Percentiles rank a stretch among this genome's conserved stretches.
Evolutionary conservation across 2,888 invertebrate species (phyloP).

Genomic region (Oxycera nigricornis): DNA sequence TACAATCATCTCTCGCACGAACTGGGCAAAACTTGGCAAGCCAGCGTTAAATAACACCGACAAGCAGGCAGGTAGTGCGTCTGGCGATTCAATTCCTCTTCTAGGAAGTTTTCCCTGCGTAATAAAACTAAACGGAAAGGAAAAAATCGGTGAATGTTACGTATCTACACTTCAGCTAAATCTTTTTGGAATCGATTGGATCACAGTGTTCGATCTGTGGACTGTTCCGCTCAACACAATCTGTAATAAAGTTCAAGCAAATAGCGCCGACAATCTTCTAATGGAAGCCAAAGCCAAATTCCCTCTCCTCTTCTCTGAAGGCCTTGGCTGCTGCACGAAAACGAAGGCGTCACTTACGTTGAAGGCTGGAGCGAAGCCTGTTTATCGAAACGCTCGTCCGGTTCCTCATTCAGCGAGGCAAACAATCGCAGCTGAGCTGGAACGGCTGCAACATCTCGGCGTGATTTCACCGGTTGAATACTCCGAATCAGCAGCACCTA

Average conservation of each 20-base stretch:
- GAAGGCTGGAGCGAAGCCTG: not conserved
- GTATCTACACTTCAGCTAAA: not conserved
- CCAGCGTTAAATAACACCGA: not conserved
- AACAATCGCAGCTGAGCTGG: not conserved
- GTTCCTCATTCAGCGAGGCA: not conserved
- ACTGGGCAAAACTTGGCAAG: not conserved
- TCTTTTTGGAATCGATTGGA: not conserved
- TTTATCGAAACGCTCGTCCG: not conserved
- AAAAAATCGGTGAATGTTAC: not conserved
- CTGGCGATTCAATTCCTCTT: not conserved
- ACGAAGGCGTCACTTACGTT: not conserved
- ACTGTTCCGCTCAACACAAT: not conserved
- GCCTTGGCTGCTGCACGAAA: not conserved
- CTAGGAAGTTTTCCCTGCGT: not conserved
- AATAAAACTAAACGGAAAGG: not conserved
- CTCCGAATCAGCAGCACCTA: not conserved
- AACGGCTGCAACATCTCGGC: not conserved
- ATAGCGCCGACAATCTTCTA: not conserved
- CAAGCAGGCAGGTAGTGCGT: not conserved
- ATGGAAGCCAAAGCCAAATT: not conserved
- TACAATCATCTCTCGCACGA: not conserved
- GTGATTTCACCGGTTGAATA: not conserved
- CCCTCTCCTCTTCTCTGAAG: not conserved
- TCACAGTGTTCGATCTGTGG: not conserved
- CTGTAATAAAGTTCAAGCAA: not conserved